Base-by-base conservation (phyloP, 2,888 invertebrate species). In the Tanytarsus gracilentus region DNA sequence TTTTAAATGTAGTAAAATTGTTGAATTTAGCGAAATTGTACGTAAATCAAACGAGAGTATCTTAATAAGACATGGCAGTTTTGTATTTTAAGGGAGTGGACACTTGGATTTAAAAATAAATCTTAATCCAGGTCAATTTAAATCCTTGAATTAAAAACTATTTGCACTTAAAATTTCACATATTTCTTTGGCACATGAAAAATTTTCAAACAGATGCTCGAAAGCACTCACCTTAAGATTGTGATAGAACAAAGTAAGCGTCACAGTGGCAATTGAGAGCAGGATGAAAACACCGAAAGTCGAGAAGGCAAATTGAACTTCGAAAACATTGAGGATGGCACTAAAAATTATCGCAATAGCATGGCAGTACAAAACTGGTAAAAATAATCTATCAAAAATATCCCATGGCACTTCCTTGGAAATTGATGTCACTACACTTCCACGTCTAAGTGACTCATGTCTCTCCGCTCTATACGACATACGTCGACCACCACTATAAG, bases 211-310 rank as follows among this genome's bases (percentile, higher is more conserved):
- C 25, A 33, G n/a, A n/a, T n/a, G n/a, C n/a, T n/a, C n/a, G n/a
- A 53, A 16, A 33, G 21, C n/a, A 71, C 77, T 79, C 76, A 88
- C 89, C 85, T 88, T 88, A 52, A 90, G 77, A 69, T 88, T 88
- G 69, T 88, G 88, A 74, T 88, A 90, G 74, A 88, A 89, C 72
- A 88, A 78, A 8, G 88, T 83, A 2, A 84, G 83, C 25, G 86
- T 86, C 63, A 85, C 78, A 62, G 84, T 81, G 53, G 85, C 84
- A 67, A 86, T 78, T 53, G 84, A 77, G 69, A 88, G 85, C 79
- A 86, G 82, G 29, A 88, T 80, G 72, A 89, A 89, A 16, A 89
- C 77, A 7, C 86, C 84, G 71, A 89, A 84, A 61, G 86, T 84
- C 8, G 88, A 85, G 11, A 55, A 55, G 3, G 55, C 55, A 33